Evolutionary conservation across 2,797 vertebrate genomes (phyloP), one percentile per base, ranked within the genome.

Genomic region (Anguilla obscura): DNA sequence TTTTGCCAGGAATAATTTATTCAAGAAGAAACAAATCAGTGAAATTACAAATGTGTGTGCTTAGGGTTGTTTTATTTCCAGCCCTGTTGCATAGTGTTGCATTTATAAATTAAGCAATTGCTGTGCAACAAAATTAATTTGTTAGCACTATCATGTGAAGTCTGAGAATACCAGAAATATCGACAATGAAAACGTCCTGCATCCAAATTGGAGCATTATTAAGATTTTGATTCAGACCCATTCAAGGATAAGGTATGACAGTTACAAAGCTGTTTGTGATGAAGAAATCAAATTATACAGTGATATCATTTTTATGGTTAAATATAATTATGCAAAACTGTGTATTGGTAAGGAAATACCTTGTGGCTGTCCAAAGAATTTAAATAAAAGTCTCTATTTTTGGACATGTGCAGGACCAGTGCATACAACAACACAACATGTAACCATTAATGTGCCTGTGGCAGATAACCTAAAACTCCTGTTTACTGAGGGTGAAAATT

Each of bases 21-120:
- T 89, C 90, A 48, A 24, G 58, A 58, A 24, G 60, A 21, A 14
- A 24, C 60, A 40, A 40, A 63, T 60, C 30, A 45, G 5, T 36
- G 30, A 33, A 36, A 36, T 36, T 33, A 10, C 71, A 14, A 36
- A 33, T 76, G 71, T 36, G 30, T 76, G 16, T 76, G 33, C 1
- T 76, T 30, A 76, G 10, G 30, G 71, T 76, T 36, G 27, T 76
- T 76, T 76, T 76, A 33, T 27, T 6, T n/a, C 63, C n/a, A 14
- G 21, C 60, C 60, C 60, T 63, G 21, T 24, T 63, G 60, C 24
- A 24, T 63, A 21, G 60, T 18, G 21, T 63, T 21, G 60, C 21
- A 63, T 63, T 63, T 4, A 33, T 71, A 30, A 71, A 27, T 71
- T 71, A 45, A 45, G 40, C 40, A 45, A 45, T 45, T 45, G 40